Evolutionary conservation across 2,888 invertebrate genomes (phyloP), one percentile per base, ranked within the genome.

Genomic region (Timema cristinae): DNA sequence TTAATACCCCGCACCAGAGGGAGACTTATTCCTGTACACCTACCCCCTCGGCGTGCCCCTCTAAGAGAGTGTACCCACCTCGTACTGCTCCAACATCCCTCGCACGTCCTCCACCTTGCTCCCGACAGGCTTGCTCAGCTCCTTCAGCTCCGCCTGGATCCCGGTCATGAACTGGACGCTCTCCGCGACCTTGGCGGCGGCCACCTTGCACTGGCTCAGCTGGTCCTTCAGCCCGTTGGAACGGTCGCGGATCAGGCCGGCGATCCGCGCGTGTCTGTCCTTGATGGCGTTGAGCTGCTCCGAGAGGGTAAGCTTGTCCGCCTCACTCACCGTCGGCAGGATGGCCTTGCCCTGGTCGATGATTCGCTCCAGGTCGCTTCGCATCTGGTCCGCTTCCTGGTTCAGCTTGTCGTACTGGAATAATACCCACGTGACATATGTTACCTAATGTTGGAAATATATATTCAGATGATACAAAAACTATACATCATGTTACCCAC

Each of bases 101-200:
- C 94, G 91, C 0, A 96, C 95, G 81, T 97, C 97, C 79, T 95
- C 93, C 2, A 93, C 91, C 79, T 91, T 90, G 70, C 90, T 91
- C 11, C 97, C 96, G 54, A 96, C 89, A 0, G 96, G 95, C 81
- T 91, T 91, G 78, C 91, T 93, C 2, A 96, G 83, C 72, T 91
- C 90, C 76, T 93, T 91, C 15, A 97, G 82, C 79, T 94, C 91
- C 72, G 90, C 89, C 80, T 95, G 93, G n/a, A 95, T 89, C 77
- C 89, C 88, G 71, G 89, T 89, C 79, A 95, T 87, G 82, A 93
- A 93, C 79, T 91, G 89, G 56, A 91, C 86, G 73, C 92, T 91
- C 79, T 93, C 93, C 50, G 92, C 89, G 32, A 96, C 86, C 79
- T 91, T 89, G 66, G 88, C 89, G 75, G 93, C 91, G 6, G 93